Base-by-base conservation (phyloP, 2,797 vertebrate genomes). In the Triplophysa bombifrons region DNA sequence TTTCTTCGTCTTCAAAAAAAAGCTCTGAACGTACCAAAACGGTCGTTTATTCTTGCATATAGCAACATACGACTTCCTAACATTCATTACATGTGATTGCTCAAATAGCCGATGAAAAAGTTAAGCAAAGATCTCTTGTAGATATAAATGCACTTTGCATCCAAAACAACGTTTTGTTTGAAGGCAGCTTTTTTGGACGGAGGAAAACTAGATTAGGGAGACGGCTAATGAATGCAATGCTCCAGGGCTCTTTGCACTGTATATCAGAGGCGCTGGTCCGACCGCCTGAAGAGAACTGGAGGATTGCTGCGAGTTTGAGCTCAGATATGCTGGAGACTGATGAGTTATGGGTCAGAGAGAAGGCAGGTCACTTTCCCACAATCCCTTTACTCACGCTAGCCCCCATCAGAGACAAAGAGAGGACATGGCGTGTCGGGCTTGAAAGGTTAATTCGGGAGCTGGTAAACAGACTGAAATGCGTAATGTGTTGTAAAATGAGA, bases 291-390 rank as follows among this genome's bases (percentile, higher is more conserved):
- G 30, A 46, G 41, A 58, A 25, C 53, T 22, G 12, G 58, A 67
- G 75, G 68, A 68, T 81, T 64, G 69, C 67, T 68, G 56, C 74
- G 41, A 11, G 27, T 72, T 12, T 20, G 67, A 73, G 67, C 82
- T 27, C 55, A 60, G 58, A 70, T 50, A 79, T 27, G 41, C 44
- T 72, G 66, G 71, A 71, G 20, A 60, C 41, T 11, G 70, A 75
- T 38, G 68, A 72, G 66, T 71, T 71, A 76, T 2, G 61, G 72
- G 76, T 80, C 72, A 81, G 84, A 58, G 17, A 71, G 66, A 66
- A 80, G 60, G 48, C 66, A 60, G 84, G 82, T 83, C 84, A 85
- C 82, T 81, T 83, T 85, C 82, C 79, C 82, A 83, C 82, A 76
- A 81, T 82, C 75, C 50, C 68, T 81, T 61, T 64, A 9, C 56